Evolutionary conservation across 2,113 vertebrate species (phyloP).

Genomic region (Junco hyemalis): DNA sequence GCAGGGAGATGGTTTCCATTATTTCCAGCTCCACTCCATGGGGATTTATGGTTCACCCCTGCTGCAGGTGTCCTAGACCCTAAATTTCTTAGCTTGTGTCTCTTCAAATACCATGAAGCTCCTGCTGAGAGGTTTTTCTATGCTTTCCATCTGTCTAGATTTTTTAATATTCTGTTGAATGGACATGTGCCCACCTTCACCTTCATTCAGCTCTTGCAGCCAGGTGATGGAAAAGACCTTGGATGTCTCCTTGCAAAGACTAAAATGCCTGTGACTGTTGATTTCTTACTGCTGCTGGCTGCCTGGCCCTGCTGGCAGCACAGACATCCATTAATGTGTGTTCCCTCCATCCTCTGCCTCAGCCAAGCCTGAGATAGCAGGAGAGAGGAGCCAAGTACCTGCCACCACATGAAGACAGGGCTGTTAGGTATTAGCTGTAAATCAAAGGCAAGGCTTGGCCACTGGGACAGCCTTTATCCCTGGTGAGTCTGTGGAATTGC

Average conservation of each 20-base stretch:
- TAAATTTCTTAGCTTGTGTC: neutral
- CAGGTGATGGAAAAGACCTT: slow-evolving; percentile 17
- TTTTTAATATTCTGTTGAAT: neutral
- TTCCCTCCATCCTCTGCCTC: neutral
- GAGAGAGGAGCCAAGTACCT: slow-evolving; percentile 51
- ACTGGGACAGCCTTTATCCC: neutral
- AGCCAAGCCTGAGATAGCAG: slow-evolving; percentile 43
- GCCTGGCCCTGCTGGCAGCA: slow-evolving; percentile 13
- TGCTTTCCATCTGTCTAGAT: neutral
- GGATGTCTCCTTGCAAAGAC: slow-evolving; percentile 1
- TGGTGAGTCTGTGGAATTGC: slow-evolving; percentile 1
- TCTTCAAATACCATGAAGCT: neutral
- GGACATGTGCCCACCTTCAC: neutral
- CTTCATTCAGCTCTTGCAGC: neutral
- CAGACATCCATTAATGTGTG: neutral
- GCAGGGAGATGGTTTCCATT: neutral
- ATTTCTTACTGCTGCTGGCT: slow-evolving; percentile 44
- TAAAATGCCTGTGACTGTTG: neutral
- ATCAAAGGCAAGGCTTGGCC: slow-evolving; percentile 37
- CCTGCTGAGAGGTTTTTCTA: neutral
- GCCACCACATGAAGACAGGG: neutral
- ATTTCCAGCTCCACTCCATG: neutral
- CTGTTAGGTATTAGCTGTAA: slow-evolving; percentile 42
- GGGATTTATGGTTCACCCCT: neutral
- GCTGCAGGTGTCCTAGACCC: neutral